phyloP scores from a whole-genome alignment of 2,888 invertebrate species.

The Dolichopus griseipennis region DNA sequence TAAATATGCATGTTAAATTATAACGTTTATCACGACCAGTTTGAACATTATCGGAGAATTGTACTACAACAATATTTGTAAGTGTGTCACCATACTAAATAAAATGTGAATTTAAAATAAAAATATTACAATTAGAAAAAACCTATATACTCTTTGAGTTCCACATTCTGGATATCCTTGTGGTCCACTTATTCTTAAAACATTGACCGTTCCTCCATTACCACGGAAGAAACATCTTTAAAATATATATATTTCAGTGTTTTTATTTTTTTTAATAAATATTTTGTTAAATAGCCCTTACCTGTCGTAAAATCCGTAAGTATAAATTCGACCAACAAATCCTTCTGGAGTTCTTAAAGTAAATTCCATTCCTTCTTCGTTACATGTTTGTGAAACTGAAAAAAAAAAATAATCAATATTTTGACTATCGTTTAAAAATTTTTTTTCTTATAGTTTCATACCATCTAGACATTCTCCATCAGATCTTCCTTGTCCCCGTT shows the following conservation, averaged over 20 bases:
- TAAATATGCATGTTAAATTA: conserved; percentile 84
- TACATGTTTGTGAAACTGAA: conserved; percentile 80
- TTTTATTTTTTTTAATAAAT: conserved; percentile 6
- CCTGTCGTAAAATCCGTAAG: conserved; percentile 80
- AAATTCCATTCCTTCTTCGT: conserved; percentile 91
- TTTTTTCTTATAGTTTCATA: conserved; percentile 39
- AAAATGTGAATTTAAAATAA: conserved; percentile 22
- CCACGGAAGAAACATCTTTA: conserved; percentile 77
- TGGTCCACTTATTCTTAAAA: conserved; percentile 74
- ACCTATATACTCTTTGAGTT: conserved; percentile 62
- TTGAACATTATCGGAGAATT: conserved; percentile 88
- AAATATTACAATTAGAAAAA: background rate
- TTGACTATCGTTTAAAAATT: background rate
- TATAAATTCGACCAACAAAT: conserved; percentile 82
- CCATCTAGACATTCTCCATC: conserved; percentile 79
- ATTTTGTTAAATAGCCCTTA: conserved; percentile 17
- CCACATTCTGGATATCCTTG: conserved; percentile 93
- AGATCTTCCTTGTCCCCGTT: conserved; percentile 63
- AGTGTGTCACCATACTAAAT: conserved; percentile 81
- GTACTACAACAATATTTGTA: conserved; percentile 89
- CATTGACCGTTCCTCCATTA: conserved; percentile 75
- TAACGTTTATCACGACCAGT: conserved; percentile 84
- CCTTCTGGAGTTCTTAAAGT: conserved; percentile 80
- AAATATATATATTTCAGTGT: conserved; percentile 11
- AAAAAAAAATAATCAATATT: conserved; percentile 11